phyloP scores from a whole-genome alignment of 2,888 invertebrate species.

The Pristionchus arcanus region DNA sequence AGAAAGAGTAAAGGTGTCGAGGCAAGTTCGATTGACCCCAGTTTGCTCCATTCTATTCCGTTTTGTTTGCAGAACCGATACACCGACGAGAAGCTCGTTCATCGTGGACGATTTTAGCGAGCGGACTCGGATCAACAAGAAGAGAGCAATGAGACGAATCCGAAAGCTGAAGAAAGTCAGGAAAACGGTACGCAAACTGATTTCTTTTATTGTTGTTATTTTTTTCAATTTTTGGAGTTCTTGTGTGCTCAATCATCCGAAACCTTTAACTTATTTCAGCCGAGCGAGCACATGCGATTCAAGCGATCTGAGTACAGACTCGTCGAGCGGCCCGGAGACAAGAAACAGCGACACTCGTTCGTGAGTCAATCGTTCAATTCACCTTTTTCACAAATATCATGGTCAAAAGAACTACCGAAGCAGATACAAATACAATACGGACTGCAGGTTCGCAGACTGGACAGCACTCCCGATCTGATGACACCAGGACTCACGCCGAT shows the following conservation, averaged over 20 bases:
- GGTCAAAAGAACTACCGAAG: too few species aligned
- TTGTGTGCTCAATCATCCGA: not conserved
- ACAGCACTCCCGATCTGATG: not conserved
- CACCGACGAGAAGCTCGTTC: not conserved
- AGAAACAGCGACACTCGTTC: not conserved
- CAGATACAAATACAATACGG: too few species aligned
- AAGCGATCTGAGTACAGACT: conserved; percentile 66
- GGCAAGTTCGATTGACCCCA: too few species aligned
- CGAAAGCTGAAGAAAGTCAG: not conserved
- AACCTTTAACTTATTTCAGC: not conserved
- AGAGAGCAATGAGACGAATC: not conserved
- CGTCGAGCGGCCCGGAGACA: conserved; percentile 40
- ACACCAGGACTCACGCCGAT: not conserved
- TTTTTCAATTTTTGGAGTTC: too few species aligned
- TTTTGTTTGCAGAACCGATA: too few species aligned
- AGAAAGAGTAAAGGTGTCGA: too few species aligned
- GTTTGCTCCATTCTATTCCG: too few species aligned
- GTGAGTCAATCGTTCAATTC: not conserved
- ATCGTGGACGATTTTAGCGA: not conserved
- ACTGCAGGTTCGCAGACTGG: not conserved
- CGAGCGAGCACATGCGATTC: conserved; percentile 43
- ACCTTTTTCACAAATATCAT: too few species aligned
- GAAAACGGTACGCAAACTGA: not conserved
- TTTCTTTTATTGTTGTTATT: too few species aligned
- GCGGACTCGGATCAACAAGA: not conserved